These are phyloP conservation scores for Gymnopithys bicolor DNA, from an alignment of 2,797 vertebrate species.

Conservation along the genomic window DNA sequence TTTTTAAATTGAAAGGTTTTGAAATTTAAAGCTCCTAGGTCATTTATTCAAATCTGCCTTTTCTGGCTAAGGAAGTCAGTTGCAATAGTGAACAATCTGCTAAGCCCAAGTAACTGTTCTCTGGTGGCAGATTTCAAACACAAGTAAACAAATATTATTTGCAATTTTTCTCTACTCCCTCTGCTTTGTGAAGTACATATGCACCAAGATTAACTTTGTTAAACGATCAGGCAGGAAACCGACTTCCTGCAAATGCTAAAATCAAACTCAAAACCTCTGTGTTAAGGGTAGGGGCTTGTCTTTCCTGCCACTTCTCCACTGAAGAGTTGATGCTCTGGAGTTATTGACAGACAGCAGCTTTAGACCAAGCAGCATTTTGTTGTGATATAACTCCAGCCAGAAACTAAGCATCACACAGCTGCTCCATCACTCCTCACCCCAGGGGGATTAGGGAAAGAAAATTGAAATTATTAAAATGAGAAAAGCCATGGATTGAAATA, in stretches of 20 bases:
- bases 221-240: not conserved
- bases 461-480: not conserved
- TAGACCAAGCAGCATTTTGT: not conserved
- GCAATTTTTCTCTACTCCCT: not conserved
- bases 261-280: not conserved
- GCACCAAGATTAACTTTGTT: not conserved
- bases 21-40: not conserved
- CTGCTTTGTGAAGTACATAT: not conserved
- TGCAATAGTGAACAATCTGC: not conserved
- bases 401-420: no score
- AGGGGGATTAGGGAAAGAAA: not conserved
- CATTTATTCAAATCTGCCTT: not conserved
- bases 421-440: no score
- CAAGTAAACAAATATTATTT: slow-evolving; percentile 7
- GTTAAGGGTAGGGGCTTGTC: not conserved
- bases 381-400: not conserved
- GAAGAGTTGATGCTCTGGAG: not conserved
- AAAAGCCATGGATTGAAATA: not conserved
- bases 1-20: not conserved
- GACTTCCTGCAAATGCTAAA: not conserved
- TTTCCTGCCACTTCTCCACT: not conserved
- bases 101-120: not conserved
- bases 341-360: not conserved
- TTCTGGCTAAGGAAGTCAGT: not conserved
- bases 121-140: not conserved